Evolutionary conservation across 2,113 vertebrate genomes (phyloP).

Genomic region (Triplophysa tibetana): DNA sequence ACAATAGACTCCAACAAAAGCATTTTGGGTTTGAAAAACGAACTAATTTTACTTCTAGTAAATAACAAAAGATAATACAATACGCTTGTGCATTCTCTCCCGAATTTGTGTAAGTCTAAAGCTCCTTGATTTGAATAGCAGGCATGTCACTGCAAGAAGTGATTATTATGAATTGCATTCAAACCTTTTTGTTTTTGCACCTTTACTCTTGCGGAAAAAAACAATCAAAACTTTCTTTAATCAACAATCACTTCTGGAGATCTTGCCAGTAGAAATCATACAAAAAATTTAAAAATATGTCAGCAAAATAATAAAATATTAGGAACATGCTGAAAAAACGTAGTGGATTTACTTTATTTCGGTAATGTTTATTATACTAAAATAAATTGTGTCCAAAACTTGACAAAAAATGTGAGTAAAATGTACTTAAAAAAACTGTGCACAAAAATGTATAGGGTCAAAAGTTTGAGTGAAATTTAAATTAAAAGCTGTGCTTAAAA

Average conservation of each 20-base stretch:
- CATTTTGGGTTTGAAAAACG: slow-evolving; percentile 18
- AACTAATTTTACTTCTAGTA: slow-evolving; percentile 18
- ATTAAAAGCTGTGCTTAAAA: too few species aligned
- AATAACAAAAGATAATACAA: slow-evolving; percentile 29
- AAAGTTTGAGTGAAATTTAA: too few species aligned
- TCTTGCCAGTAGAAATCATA: neutral
- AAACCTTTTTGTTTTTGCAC: neutral
- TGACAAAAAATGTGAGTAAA: too few species aligned
- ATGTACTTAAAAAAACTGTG: too few species aligned
- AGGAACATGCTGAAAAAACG: too few species aligned
- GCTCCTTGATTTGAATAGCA: slow-evolving; percentile 39
- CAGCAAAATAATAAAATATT: too few species aligned
- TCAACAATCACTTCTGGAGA: neutral
- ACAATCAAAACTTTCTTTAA: neutral
- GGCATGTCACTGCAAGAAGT: slow-evolving; percentile 23
- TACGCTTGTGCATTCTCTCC: neutral
- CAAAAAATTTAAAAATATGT: neutral
- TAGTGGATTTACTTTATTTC: too few species aligned
- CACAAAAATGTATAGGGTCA: too few species aligned
- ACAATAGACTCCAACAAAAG: neutral
- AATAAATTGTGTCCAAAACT: too few species aligned
- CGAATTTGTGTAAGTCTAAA: neutral
- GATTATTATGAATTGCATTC: slow-evolving; percentile 31
- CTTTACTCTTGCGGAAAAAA: neutral
- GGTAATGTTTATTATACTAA: too few species aligned